A percentile compares a stretch with the other conserved stretches of the same genome.
Evolutionary conservation across 35 echinoderm and acorn worm genomes (phyloP).

Genomic region (Eucidaris tribuloides): DNA sequence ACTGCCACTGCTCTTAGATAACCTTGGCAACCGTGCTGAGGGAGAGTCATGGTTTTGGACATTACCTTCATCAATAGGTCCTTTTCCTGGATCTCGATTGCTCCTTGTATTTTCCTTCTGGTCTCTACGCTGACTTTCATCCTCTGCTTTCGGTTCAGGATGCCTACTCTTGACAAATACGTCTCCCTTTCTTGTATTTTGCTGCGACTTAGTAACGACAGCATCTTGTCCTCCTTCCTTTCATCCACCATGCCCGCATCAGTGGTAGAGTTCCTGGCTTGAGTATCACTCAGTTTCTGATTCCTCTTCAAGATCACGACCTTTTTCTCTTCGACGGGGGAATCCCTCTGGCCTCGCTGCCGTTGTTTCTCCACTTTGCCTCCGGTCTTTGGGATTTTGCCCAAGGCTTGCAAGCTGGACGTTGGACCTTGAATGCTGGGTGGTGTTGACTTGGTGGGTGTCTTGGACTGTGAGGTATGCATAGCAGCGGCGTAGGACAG

Average conservation of each 20-base stretch:
- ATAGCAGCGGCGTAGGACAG: not conserved
- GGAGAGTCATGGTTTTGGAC: not conserved
- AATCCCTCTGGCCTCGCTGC: not conserved
- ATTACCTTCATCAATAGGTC: not conserved
- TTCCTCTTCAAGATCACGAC: slow-evolving; percentile 1
- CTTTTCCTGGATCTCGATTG: not conserved
- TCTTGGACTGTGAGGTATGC: not conserved
- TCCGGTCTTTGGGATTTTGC: slow-evolving; percentile 1
- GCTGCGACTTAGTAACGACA: not conserved
- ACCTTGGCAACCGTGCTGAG: not conserved
- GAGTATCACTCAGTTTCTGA: not conserved
- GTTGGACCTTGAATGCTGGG: not conserved
- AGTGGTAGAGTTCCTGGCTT: too few species aligned
- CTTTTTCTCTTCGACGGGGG: not conserved
- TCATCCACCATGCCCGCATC: not conserved
- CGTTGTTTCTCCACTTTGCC: not conserved
- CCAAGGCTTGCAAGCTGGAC: not conserved
- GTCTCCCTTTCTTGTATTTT: not conserved
- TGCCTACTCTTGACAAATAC: not conserved
- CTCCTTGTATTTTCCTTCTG: not conserved
- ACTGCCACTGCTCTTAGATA: not conserved
- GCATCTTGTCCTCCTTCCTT: not conserved
- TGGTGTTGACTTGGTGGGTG: not conserved
- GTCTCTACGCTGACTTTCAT: not conserved
- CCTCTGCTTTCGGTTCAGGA: not conserved